Base-by-base conservation (phyloP, 1,140 invertebrate genomes). In the Anadara kagoshimensis region DNA sequence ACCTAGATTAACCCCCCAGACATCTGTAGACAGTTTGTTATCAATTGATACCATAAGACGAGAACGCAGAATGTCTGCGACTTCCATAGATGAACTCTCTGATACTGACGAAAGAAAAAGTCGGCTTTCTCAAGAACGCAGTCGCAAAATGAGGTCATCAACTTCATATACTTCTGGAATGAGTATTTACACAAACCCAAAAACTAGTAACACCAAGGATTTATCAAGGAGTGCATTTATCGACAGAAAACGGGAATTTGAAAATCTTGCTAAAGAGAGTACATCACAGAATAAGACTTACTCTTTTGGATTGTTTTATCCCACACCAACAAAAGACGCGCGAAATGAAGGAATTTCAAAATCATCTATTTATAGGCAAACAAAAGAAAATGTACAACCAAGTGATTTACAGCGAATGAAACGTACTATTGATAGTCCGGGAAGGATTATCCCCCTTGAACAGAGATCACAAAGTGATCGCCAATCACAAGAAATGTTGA, bases 281-380 rank as follows among this genome's bases (percentile, higher is more conserved):
- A 58, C 75, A 0, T 59, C 75, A 22, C 72, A 78, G 43, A 78
- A 80, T 59, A 79, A 78, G 69, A 75, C 79, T 10, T 83, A 79
- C 59, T 81, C 81, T 18, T 79, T 79, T 65, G 81, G 81, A 44
- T 58, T 83, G n/a, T 81, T 76, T 66, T 81, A 78, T 65, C 80
- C 78, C n/a, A 65, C 72, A 14, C 59, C 59, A 10, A 75, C 77
- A 58, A 77, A 79, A 18, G 75, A 79, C 20, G 65, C 47, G 14
- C 45, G 51, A 1, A 41, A 45, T 10, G 67, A 61, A 11, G 59
- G 59, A 10, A 67, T 43, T 10, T 61, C 45, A 36, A 59, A 53
- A 59, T 59, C 18, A 75, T 59, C 51, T 76, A 63, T 68, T 41
- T 61, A 24, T 65, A 71, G 36, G 7, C 22, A 65, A 18, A 76